Evolutionary conservation across 2,888 invertebrate genomes (phyloP).

Genomic region (Drosophila koepferae): DNA sequence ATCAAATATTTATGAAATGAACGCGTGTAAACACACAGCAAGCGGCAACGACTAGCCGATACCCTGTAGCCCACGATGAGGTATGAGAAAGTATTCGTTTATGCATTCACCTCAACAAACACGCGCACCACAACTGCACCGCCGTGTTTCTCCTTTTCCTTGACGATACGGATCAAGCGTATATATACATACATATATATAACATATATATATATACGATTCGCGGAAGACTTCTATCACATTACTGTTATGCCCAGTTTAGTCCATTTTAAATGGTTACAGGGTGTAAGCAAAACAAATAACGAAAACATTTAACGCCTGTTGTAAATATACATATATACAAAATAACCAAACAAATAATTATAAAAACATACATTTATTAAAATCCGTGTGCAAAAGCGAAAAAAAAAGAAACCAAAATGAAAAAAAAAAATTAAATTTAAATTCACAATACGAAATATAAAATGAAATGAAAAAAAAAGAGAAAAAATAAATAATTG

Average conservation of each 20-base stretch:
- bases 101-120: background rate
- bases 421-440: constrained; percentile 2
- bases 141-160: background rate
- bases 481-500: constrained; percentile 47
- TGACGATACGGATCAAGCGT: background rate
- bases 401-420: background rate
- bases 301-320: constrained; percentile 17
- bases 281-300: constrained; percentile 12
- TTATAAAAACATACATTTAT: constrained; percentile 12
- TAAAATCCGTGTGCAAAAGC: constrained; percentile 24
- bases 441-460: constrained; percentile 32
- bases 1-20: constrained; percentile 56
- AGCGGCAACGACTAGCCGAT: constrained; percentile 2
- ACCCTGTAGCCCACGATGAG: constrained; percentile 8
- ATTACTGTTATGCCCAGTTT: background rate
- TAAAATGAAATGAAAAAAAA: constrained; percentile 42
- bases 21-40: constrained; percentile 57
- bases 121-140: background rate
- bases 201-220: constrained; percentile 2
- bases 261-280: constrained; percentile 8
- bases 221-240: constrained; percentile 7
- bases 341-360: constrained; percentile 21
- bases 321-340: constrained; percentile 40
- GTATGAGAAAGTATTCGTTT: background rate
- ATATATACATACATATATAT: background rate